phyloP scores from a whole-genome alignment of 2,797 vertebrate species.

The Chaunax sp. region DNA sequence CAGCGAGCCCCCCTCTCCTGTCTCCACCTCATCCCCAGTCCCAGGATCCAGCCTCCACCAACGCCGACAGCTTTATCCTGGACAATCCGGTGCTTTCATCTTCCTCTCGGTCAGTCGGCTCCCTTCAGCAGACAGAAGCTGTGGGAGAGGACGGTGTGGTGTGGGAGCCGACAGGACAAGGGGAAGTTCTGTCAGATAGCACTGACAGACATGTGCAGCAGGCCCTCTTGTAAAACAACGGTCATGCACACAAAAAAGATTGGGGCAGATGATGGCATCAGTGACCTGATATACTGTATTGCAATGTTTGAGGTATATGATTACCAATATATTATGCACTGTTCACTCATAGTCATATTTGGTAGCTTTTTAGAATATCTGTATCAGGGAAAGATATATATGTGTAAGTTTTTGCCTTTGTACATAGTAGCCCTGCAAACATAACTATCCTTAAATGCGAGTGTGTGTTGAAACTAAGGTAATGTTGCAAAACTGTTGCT shows the following conservation, averaged over 20 bases:
- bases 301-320: slow-evolving; percentile 71
- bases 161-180: slow-evolving; percentile 71
- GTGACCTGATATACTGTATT: slow-evolving; percentile 58
- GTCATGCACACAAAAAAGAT: slow-evolving; percentile 18
- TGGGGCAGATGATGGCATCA: slow-evolving; percentile 30
- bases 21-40: slow-evolving; percentile 49
- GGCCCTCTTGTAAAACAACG: slow-evolving; percentile 67
- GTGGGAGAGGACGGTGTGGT: slow-evolving; percentile 53
- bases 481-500: slow-evolving; percentile 55
- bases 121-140: slow-evolving; percentile 64
- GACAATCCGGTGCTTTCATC: slow-evolving; percentile 67
- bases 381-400: slow-evolving; percentile 74
- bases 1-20: slow-evolving; percentile 50
- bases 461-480: slow-evolving; percentile 42
- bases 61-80: slow-evolving; percentile 66
- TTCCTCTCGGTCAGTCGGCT: slow-evolving; percentile 53
- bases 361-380: slow-evolving; percentile 81
- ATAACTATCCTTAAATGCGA: slow-evolving; percentile 63
- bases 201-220: slow-evolving; percentile 71
- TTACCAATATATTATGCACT: slow-evolving; percentile 74
- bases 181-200: slow-evolving; percentile 65
- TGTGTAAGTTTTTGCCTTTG: slow-evolving; percentile 75
- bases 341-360: slow-evolving; percentile 73
- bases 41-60: slow-evolving; percentile 59
- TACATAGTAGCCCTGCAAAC: slow-evolving; percentile 77